phyloP scores from a whole-genome alignment of 2,888 invertebrate genomes.

The Thecophora atra region DNA sequence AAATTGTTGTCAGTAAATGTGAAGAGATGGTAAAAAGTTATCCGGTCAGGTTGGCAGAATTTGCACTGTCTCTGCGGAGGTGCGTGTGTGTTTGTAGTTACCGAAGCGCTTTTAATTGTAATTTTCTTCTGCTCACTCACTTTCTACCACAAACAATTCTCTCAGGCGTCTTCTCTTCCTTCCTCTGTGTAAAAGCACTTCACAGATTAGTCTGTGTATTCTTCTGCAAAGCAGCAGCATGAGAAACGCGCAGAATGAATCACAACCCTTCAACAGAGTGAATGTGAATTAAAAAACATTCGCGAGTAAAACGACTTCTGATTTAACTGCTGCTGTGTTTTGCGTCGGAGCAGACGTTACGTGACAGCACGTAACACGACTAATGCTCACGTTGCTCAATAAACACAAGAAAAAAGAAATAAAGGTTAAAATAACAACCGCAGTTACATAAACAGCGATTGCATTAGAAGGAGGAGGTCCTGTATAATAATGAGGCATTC shows the following conservation, averaged over 20 bases:
- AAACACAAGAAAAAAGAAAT: too few relatives aligned
- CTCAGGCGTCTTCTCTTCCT: neutral
- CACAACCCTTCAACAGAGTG: neutral
- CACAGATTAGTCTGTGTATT: too few relatives aligned
- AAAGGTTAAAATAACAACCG: too few relatives aligned
- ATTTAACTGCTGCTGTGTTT: conserved; percentile 11
- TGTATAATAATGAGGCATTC: neutral
- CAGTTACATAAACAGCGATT: too few relatives aligned
- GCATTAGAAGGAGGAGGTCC: neutral
- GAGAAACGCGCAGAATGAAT: neutral
- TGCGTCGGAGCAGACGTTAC: neutral
- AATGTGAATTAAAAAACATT: neutral
- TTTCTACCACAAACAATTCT: neutral
- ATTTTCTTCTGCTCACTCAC: conserved; percentile 1
- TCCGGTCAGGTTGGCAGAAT: conserved; percentile 8
- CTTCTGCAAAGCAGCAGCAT: too few relatives aligned
- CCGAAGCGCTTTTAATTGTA: conserved; percentile 27
- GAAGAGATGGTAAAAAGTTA: too few relatives aligned
- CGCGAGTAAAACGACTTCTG: conserved; percentile 14
- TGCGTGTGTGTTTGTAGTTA: neutral
- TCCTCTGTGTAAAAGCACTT: neutral
- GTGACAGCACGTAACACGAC: conserved; percentile 5
- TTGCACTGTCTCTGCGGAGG: neutral
- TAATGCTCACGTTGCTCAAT: neutral
- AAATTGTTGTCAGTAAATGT: too few relatives aligned